A percentile compares a stretch with the other conserved stretches of the same genome.
These are phyloP conservation scores for Cephus pulcher DNA, from an alignment of 2,888 invertebrate genomes.

Conservation along the genomic window DNA sequence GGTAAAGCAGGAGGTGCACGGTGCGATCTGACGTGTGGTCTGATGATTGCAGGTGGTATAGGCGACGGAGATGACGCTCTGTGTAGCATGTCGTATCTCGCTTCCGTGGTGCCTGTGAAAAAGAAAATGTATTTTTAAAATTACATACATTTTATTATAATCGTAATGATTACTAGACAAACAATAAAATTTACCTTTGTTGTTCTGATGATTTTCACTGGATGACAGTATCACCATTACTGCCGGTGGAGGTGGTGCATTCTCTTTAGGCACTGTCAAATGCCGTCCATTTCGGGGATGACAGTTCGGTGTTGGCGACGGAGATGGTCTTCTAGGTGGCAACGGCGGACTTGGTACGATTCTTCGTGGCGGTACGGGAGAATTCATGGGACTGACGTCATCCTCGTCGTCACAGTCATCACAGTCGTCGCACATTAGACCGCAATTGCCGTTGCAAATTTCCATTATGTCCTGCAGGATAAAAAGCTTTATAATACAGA, in stretches of 20 bases:
- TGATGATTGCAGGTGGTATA: constrained; percentile 42
- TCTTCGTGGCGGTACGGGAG: constrained; percentile 55
- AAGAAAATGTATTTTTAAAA: background rate
- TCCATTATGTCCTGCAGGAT: constrained; percentile 65
- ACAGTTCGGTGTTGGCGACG: constrained; percentile 58
- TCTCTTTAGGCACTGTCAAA: constrained; percentile 66
- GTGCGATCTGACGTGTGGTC: constrained; percentile 38
- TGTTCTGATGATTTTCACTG: constrained; percentile 54
- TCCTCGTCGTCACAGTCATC: constrained; percentile 54
- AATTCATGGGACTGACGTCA: constrained; percentile 60
- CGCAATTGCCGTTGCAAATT: constrained; percentile 60
- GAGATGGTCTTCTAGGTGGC: constrained; percentile 73
- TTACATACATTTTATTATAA: background rate
- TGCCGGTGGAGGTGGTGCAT: constrained; percentile 65
- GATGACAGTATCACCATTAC: constrained; percentile 57
- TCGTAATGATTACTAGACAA: background rate
- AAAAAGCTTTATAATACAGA: background rate
- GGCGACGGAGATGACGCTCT: constrained; percentile 60
- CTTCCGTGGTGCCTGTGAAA: constrained; percentile 53
- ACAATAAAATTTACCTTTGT: constrained; percentile 47
- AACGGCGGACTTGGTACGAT: constrained; percentile 70
- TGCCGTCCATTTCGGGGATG: constrained; percentile 58
- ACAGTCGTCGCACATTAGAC: constrained; percentile 57
- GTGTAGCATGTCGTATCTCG: constrained; percentile 65
- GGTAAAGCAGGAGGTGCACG: constrained; percentile 48